Evolutionary conservation across 2,113 vertebrate genomes (phyloP), one percentile per base, ranked within the genome.

Genomic region (Peromyscus polionotus): DNA sequence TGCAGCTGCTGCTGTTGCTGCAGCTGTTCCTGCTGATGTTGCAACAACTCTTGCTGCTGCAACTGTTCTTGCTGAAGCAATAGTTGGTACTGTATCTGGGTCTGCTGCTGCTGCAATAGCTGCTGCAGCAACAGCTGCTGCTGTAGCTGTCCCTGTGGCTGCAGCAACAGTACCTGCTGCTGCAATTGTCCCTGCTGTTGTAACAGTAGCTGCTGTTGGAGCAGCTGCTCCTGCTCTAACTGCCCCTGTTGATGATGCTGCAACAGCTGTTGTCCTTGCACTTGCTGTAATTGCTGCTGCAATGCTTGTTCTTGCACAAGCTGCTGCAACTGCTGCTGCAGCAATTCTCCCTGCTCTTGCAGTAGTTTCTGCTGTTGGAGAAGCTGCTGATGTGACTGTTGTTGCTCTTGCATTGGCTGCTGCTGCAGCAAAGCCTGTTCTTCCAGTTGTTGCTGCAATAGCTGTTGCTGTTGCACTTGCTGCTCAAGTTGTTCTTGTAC

Each of bases 1-100:
- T 90, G 95, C 48, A 33, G 91, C 85, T 95, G 95, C 54, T 65
- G 91, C 13, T 83, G 90, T 31, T 65, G 89, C 28, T 61, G 75
- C 17, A 63, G 7, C 88, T 76, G 80, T 39, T 67, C 24, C 7
- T 68, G 90, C 76, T 95, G 95, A 45, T 86, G 97, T 42, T 87
- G 88, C 33, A 81, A 13, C 33, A 80, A 59, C 26, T 94, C 84
- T 22, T 92, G 90, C 33, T 91, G 88, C 63, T 91, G 95, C 17
- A 90, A 8, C 24, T 92, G 88, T 20, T 45, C 63, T 33, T 88
- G 85, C 19, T 94, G 90, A 19, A 83, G 68, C 48, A 92, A 51
- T 26, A 77, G n/a, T 16, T 92, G 81, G 73, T 91, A 92, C 5
- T 94, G 96, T 3, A 70, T 54, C 5, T 59, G 93, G 6, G 20